Percentiles rank a stretch among this genome's conserved stretches.
These are phyloP conservation scores for Delphinus delphis DNA, from an alignment of 2,113 vertebrate species.

Conservation along the genomic window DNA sequence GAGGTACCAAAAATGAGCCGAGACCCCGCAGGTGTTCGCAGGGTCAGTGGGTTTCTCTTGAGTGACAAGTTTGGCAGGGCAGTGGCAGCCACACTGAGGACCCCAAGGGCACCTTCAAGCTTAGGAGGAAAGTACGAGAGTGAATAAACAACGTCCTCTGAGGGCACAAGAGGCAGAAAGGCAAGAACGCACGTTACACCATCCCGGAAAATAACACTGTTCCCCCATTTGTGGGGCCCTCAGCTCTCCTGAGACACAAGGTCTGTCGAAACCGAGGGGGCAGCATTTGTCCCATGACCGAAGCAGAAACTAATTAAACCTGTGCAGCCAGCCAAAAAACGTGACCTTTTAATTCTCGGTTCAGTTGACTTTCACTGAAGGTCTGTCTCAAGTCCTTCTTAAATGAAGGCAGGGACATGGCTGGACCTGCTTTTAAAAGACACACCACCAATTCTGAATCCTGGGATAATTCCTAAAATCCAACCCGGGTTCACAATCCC, in stretches of 20 bases:
- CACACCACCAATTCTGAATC: not conserved
- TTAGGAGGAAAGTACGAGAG: not conserved
- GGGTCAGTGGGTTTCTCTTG: accelerated
- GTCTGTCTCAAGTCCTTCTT: not conserved
- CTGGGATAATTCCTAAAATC: not conserved
- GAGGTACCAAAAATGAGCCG: not conserved
- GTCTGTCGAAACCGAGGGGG: not conserved
- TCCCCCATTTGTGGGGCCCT: not conserved
- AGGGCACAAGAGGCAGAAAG: not conserved
- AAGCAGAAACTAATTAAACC: not conserved
- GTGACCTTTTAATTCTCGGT: no score
- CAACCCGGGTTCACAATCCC: not conserved
- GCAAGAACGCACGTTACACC: accelerated
- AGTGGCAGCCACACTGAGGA: not conserved
- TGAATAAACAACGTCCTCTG: accelerated
- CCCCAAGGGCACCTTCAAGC: not conserved
- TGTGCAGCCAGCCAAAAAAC: not conserved
- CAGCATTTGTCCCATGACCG: no score
- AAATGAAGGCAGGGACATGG: not conserved
- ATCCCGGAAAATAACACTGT: accelerated
- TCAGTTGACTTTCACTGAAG: not conserved
- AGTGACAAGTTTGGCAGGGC: not conserved
- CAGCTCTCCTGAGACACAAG: not conserved
- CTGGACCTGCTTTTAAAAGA: not conserved
- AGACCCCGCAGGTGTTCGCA: not conserved